phyloP scores from a whole-genome alignment of 1,140 invertebrate species.

The Bactericera cockerelli region DNA sequence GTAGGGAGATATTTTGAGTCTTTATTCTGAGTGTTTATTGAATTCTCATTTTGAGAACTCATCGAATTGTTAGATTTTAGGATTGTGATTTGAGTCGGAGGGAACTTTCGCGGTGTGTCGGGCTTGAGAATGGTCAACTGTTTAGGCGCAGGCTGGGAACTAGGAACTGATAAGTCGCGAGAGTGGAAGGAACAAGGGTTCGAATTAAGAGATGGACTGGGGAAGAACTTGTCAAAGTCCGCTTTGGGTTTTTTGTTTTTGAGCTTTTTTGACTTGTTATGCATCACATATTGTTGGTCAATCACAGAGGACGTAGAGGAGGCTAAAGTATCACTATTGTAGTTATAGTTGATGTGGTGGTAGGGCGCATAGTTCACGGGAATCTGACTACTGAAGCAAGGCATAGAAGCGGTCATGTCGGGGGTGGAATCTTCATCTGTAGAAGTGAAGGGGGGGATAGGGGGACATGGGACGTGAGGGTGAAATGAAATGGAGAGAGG shows the following conservation, averaged over 20 bases:
- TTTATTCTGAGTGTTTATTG: not conserved
- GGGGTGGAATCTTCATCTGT: not conserved
- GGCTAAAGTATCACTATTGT: not conserved
- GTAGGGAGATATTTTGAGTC: not conserved
- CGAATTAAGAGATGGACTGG: not conserved
- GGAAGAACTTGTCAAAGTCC: not conserved
- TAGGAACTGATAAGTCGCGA: not conserved
- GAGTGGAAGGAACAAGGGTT: conserved; percentile 1
- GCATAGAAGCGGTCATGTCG: not conserved
- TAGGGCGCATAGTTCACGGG: not conserved
- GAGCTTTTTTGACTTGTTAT: not conserved
- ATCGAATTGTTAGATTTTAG: not conserved
- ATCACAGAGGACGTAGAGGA: not conserved
- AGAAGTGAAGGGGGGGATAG: conserved; percentile 10
- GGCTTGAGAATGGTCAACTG: not conserved
- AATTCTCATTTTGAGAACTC: not conserved
- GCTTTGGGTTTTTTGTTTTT: not conserved
- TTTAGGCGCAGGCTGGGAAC: not conserved
- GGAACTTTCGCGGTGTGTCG: not conserved
- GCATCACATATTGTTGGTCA: not conserved
- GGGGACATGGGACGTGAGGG: conserved; percentile 12
- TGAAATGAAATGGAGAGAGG: conserved; percentile 8
- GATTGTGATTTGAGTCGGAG: not conserved
- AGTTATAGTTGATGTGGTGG: too few relatives aligned
- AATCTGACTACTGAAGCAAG: not conserved